Conservation (phyloP, 2,888 invertebrate species). For the Amphimallon solstitiale region DNA sequence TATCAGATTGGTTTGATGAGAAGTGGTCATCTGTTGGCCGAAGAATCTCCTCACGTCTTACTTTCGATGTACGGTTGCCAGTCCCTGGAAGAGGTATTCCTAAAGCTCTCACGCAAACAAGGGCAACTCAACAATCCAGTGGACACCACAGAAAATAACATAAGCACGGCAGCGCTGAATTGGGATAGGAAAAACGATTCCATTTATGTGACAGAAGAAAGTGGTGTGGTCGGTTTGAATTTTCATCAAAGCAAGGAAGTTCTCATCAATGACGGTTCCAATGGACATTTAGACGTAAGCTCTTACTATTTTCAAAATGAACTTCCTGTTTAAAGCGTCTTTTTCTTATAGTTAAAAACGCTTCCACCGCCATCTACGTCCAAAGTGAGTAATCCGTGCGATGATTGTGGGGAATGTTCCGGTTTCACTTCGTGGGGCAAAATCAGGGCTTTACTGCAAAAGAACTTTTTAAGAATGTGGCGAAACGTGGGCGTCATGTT, state of each 20-base stretch:
- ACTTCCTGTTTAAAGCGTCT: not conserved
- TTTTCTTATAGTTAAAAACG: slow-evolving; percentile 41
- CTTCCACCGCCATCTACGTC: slow-evolving; percentile 40
- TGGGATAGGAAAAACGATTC: slow-evolving; percentile 85
- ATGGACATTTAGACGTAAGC: slow-evolving; percentile 71
- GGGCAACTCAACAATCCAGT: slow-evolving; percentile 69
- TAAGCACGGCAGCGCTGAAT: slow-evolving; percentile 82
- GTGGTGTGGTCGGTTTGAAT: slow-evolving; percentile 86
- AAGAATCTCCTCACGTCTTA: slow-evolving; percentile 87
- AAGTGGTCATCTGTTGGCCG: slow-evolving; percentile 88
- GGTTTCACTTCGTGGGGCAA: slow-evolving; percentile 84
- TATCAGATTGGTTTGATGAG: slow-evolving; percentile 92
- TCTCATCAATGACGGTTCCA: slow-evolving; percentile 78
- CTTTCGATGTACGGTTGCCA: slow-evolving; percentile 85
- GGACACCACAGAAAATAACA: slow-evolving; percentile 76
- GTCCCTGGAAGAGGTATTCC: slow-evolving; percentile 91
- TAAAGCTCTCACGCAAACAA: slow-evolving; percentile 87
- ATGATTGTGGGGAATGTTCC: slow-evolving; percentile 66
- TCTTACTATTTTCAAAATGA: not conserved
- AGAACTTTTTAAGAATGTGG: slow-evolving; percentile 93
- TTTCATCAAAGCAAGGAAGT: slow-evolving; percentile 93
- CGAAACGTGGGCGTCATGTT: slow-evolving; percentile 92
- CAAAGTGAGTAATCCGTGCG: slow-evolving; percentile 65
- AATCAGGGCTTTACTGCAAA: slow-evolving; percentile 84
- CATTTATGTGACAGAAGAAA: slow-evolving; percentile 85